Evolutionary conservation across 1,140 invertebrate genomes (phyloP), one percentile per base, ranked within the genome.

Genomic region (Riptortus pedestris): DNA sequence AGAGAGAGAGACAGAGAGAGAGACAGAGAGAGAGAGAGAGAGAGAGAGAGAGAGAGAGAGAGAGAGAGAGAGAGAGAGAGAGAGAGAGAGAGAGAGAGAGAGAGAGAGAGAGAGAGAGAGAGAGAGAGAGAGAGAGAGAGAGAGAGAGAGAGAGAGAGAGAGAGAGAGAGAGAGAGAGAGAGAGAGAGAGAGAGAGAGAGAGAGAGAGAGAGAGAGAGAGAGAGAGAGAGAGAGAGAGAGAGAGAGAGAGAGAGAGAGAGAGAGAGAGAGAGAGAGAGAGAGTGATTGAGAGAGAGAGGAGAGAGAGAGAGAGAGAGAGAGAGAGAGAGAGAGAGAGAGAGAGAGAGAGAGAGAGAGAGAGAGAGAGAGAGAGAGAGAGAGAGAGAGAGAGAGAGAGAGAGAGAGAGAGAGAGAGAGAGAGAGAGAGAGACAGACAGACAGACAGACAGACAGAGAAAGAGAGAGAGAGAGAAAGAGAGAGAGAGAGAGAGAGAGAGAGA

Each of bases 21-120:
- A 45, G 38, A 61, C 14, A 61, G 38, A 45, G 59, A 61, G 59
- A 61, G 38, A 61, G 29, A 45, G 59, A 45, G 29, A 38, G 59
- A 61, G 38, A 33, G 59, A 45, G 59, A 45, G 38, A 33, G 29
- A 61, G 38, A 45, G 59, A 61, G 38, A 61, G 29, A 38, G 29
- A 61, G 59, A 45, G 59, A 61, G 38, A 61, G 59, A 45, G 59
- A 61, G 59, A 61, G 29, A 61, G 38, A 38, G 59, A 38, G 59
- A 38, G 38, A 45, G 59, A 45, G 38, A 61, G 38, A 61, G 59
- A 45, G 29, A 45, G 59, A 33, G 38, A 33, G 59, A 61, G 38
- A 38, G 59, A 45, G 59, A 61, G 29, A 61, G 29, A 45, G 59
- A 61, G 38, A 38, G 38, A 38, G 29, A 45, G 59, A 38, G 59